These are phyloP conservation scores for Callocephalon fimbriatum DNA, from an alignment of 2,113 vertebrate genomes.

Conservation along the genomic window DNA sequence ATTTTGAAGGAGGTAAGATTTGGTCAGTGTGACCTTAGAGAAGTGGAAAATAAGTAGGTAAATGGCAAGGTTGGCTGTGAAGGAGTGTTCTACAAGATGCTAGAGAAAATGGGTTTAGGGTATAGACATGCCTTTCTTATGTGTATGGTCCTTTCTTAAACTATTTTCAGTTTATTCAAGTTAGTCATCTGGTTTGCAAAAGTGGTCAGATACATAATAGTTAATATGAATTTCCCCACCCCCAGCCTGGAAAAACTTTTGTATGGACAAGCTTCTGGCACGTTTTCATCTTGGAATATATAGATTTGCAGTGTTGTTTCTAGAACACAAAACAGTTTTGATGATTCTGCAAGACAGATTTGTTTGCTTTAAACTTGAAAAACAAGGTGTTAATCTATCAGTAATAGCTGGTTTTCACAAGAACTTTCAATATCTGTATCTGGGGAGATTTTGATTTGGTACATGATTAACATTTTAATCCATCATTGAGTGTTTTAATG, in stretches of 20 bases:
- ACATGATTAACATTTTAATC: neutral
- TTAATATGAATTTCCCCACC: neutral
- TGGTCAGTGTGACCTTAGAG: neutral
- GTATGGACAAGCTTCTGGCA: neutral
- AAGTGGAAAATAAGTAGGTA: neutral
- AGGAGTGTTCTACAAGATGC: rapidly evolving
- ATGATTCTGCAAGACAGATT: slow-evolving; percentile 6
- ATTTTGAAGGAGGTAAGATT: neutral
- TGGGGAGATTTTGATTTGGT: neutral
- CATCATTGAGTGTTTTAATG: neutral
- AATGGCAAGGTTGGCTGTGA: neutral
- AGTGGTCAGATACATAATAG: neutral
- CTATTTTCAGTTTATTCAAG: neutral
- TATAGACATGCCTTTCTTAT: neutral
- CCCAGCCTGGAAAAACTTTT: neutral
- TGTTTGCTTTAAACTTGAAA: slow-evolving; percentile 5
- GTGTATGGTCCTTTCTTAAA: neutral
- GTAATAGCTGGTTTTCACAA: neutral
- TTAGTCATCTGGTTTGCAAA: neutral
- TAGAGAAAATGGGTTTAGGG: neutral
- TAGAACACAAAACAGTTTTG: neutral
- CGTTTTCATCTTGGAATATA: neutral
- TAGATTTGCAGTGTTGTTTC: neutral
- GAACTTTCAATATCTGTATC: neutral
- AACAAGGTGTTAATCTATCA: slow-evolving; percentile 12